phyloP scores from a whole-genome alignment of 2,113 vertebrate genomes.

The Chinchilla lanigera region DNA sequence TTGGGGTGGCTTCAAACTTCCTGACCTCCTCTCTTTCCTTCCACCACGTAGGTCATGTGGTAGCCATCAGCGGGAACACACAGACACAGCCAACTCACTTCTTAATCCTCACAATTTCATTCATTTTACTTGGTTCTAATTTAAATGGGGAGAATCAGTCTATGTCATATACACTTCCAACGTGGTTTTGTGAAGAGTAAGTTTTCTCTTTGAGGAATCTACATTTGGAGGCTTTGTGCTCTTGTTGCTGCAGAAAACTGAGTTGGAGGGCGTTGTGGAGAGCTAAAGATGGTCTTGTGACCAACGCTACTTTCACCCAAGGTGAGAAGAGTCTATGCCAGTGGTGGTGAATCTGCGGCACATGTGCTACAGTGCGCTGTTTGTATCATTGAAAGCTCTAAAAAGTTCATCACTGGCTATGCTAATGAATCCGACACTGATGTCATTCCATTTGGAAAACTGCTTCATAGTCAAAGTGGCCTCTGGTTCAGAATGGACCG shows the following conservation, averaged over 20 bases:
- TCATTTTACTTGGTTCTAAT: neutral
- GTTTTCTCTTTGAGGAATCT: neutral
- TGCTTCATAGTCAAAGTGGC: neutral
- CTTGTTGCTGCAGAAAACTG: neutral
- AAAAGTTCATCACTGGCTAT: neutral
- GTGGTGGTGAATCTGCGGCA: neutral
- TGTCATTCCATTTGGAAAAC: neutral
- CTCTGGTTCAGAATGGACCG: neutral
- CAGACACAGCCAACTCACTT: fast-evolving
- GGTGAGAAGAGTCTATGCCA: neutral
- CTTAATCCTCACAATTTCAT: neutral
- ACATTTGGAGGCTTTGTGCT: neutral
- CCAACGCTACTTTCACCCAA: neutral
- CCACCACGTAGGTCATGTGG: no score
- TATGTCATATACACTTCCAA: neutral
- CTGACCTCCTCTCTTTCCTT: neutral
- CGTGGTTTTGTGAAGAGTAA: neutral
- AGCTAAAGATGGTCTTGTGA: neutral
- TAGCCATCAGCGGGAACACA: neutral
- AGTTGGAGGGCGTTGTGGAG: neutral
- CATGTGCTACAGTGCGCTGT: neutral
- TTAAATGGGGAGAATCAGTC: neutral
- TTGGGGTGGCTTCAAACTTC: neutral
- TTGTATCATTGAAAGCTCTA: neutral
- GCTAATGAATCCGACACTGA: neutral